Evolutionary conservation across 1,140 invertebrate genomes (phyloP), one percentile per base, ranked within the genome.

Genomic region (Olivierus martensii): DNA sequence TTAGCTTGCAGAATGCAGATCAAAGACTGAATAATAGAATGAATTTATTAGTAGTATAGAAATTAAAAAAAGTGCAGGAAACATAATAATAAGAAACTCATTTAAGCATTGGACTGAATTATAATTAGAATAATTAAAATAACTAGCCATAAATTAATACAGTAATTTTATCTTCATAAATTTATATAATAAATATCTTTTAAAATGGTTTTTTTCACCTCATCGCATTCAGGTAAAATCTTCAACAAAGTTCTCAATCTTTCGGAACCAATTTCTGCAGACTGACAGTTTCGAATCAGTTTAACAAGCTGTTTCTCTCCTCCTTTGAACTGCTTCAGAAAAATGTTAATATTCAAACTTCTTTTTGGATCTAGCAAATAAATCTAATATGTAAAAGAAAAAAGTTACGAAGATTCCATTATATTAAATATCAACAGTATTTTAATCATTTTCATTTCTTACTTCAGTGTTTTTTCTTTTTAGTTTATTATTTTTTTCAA

Each of bases 301-400:
- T 84, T 78, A 55, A 95, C 84, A 44, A 98, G 91, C 58, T 94
- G 84, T 61, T 88, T 82, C 64, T 91, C 87, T 41, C 84, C 57
- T 61, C 51, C 42, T 47, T 43, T 43, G 44, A 39, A 96, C 70
- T 97, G 91, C 70, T 94, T 95, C 15, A 98, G 74, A 69, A 96
- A 97, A 58, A 98, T 96, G 68, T 95, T 96, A 0, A 98, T 86
- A 64, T 95, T 96, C 38, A 98, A 72, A 67, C 90, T 95, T 57
- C 90, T 72, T 69, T 96, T 97, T n/a, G 87, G 84, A 67, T 92
- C 88, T 39, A 94, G 69, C 37, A 95, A 70, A 11, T 79, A 82
- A 57, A 93, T 87, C 77, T 62, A 28, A 28, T 28, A n/a, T n/a
- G n/a, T n/a, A n/a, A 46, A n/a, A 41, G 6, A 41, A 41, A n/a